Conservation (phyloP, 2,888 invertebrate species). For the Platycheirus rosarum region DNA sequence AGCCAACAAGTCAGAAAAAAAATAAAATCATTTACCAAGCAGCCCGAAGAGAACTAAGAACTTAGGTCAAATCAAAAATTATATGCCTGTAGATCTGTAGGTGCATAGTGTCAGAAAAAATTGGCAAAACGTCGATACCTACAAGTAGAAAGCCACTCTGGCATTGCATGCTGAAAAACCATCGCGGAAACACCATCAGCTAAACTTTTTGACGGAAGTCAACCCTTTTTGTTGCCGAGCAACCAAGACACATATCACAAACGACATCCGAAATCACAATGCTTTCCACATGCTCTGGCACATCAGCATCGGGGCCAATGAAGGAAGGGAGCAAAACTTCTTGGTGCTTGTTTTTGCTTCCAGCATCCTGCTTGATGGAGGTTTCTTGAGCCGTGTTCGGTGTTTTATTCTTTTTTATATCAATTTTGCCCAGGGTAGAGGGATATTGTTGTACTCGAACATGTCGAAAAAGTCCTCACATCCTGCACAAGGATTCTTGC, state of each 20-base stretch:
- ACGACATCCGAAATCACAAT: slow-evolving; percentile 67
- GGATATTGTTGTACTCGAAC: slow-evolving; percentile 56
- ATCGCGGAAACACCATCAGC: slow-evolving; percentile 71
- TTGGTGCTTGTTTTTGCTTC: slow-evolving; percentile 53
- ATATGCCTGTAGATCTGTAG: no score
- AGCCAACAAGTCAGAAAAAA: no score
- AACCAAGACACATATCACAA: slow-evolving; percentile 22
- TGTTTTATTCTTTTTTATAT: slow-evolving; percentile 24
- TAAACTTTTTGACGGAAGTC: slow-evolving; percentile 66
- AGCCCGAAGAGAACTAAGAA: no score
- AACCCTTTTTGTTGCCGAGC: slow-evolving; percentile 58
- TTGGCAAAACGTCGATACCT: no score
- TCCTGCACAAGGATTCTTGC: slow-evolving; percentile 67
- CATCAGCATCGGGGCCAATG: slow-evolving; percentile 8
- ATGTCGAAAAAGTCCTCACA: slow-evolving; percentile 69
- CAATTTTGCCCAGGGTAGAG: slow-evolving; percentile 25
- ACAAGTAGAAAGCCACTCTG: background rate
- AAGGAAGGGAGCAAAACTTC: slow-evolving; percentile 34
- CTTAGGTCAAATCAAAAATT: no score
- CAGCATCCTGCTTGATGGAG: slow-evolving; percentile 50
- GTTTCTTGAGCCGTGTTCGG: slow-evolving; percentile 60
- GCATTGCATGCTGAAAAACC: background rate
- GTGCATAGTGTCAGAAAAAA: no score
- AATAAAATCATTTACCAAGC: no score
- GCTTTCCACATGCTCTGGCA: slow-evolving; percentile 2